Conservation (phyloP, 2,113 vertebrate species). For the Platycercus adscitus region DNA sequence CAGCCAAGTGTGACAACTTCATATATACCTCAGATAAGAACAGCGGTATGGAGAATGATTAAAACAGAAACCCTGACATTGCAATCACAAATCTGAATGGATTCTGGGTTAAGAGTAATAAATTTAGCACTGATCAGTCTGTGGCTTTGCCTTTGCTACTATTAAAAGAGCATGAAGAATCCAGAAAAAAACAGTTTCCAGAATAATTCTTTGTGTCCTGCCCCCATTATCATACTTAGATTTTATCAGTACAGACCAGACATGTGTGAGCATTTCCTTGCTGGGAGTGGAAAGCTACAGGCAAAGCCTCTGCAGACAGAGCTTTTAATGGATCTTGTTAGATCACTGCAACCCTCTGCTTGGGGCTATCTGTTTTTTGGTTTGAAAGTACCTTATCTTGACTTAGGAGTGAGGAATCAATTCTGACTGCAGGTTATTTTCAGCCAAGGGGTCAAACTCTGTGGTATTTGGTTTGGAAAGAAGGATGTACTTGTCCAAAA, state of each 20-base stretch:
- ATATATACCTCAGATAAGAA: rapidly evolving
- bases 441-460: not conserved
- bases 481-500: not conserved
- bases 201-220: not conserved
- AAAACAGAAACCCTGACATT: not conserved
- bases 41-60: not conserved
- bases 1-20: not conserved
- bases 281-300: not conserved
- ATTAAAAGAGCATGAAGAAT: not conserved
- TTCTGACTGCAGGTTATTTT: not conserved
- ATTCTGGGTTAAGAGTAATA: not conserved
- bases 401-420: not conserved
- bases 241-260: not conserved
- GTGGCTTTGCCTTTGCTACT: not conserved
- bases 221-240: not conserved
- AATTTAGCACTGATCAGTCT: not conserved
- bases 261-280: not conserved
- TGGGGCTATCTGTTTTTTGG: not conserved
- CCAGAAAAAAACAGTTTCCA: not conserved
- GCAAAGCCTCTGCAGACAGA: not conserved
- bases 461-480: not conserved
- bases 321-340: not conserved
- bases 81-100: not conserved
- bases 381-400: constrained; percentile 3
- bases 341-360: not conserved